Conservation (phyloP, 1,140 invertebrate genomes). For the Hyposmocoma kahamanoa region DNA sequence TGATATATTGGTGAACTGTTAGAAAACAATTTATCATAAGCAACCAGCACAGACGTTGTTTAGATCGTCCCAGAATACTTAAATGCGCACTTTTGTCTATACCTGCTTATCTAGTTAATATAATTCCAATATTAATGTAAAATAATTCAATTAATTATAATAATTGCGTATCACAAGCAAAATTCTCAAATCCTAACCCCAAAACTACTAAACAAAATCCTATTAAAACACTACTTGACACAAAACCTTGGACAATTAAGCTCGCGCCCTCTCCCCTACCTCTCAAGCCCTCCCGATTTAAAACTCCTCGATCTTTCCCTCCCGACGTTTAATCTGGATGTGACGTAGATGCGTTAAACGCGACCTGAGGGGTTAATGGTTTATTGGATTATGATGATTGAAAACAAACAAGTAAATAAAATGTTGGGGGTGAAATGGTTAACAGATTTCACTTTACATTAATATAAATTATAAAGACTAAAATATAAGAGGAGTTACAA, state of each 20-base stretch:
- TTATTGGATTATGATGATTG: conserved; percentile 16
- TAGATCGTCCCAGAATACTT: too few relatives aligned
- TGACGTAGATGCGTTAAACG: conserved; percentile 31
- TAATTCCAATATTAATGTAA: too few relatives aligned
- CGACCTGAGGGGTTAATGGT: conserved; percentile 5
- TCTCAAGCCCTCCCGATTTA: conserved; percentile 20
- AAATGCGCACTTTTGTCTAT: too few relatives aligned
- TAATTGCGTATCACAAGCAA: conserved; percentile 8
- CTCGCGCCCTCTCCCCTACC: conserved; percentile 12
- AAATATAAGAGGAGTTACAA: too few relatives aligned
- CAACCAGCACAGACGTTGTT: too few relatives aligned
- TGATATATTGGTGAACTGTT: too few relatives aligned
- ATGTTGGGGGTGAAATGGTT: too few relatives aligned
- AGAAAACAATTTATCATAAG: too few relatives aligned
- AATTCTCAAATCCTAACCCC: not conserved
- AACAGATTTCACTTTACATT: too few relatives aligned
- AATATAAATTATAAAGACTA: too few relatives aligned
- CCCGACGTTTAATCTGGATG: conserved; percentile 35
- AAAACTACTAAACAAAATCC: not conserved
- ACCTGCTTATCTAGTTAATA: too few relatives aligned
- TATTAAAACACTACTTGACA: conserved; percentile 26
- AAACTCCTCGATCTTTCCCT: conserved; percentile 30
- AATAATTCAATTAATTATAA: not conserved
- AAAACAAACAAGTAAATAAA: conserved; percentile 4
- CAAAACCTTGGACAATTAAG: conserved; percentile 26